These are phyloP conservation scores for Halotydeus destructor DNA, from an alignment of 1,140 invertebrate genomes.

Conservation along the genomic window DNA sequence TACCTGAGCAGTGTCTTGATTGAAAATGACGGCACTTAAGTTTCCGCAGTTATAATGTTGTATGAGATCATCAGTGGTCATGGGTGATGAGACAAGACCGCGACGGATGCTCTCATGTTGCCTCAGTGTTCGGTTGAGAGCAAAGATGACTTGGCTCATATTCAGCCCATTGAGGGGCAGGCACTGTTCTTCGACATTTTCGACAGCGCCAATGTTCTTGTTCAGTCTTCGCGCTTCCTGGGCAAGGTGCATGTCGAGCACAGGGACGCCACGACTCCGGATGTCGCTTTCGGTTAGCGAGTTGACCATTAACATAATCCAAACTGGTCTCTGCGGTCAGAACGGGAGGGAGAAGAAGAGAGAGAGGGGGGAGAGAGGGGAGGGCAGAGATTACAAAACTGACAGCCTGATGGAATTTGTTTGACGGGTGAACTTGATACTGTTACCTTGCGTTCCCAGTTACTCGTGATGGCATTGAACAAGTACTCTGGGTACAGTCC, in stretches of 20 bases:
- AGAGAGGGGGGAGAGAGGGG: no score
- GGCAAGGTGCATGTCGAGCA: constrained; percentile 33
- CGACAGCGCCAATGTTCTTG: constrained; percentile 32
- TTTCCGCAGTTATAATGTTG: constrained; percentile 35
- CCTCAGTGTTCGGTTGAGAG: constrained; percentile 32
- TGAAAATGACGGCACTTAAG: constrained; percentile 31
- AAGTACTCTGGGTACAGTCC: constrained; percentile 32
- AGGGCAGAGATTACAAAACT: no score
- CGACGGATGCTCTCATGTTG: constrained; percentile 28
- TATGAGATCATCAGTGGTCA: constrained; percentile 31
- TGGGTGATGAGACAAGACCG: constrained; percentile 18
- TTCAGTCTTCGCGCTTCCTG: constrained; percentile 29
- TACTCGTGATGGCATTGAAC: constrained; percentile 31
- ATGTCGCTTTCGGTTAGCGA: constrained; percentile 32
- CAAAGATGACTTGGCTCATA: constrained; percentile 33
- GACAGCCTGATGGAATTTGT: no score
- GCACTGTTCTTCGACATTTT: constrained; percentile 35
- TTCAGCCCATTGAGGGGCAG: constrained; percentile 33
- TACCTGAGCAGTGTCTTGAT: constrained; percentile 28
- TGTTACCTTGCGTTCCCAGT: constrained; percentile 35
- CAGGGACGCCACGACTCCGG: constrained; percentile 30
- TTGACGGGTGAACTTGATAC: no score
- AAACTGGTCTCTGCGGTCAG: constrained; percentile 32
- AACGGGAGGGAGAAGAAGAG: no score
- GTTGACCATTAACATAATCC: constrained; percentile 36